A percentile compares a stretch with the other conserved stretches of the same genome.
These are phyloP conservation scores for Schizothorax lantsangensis DNA, from an alignment of 2,797 vertebrate genomes.

Conservation along the genomic window DNA sequence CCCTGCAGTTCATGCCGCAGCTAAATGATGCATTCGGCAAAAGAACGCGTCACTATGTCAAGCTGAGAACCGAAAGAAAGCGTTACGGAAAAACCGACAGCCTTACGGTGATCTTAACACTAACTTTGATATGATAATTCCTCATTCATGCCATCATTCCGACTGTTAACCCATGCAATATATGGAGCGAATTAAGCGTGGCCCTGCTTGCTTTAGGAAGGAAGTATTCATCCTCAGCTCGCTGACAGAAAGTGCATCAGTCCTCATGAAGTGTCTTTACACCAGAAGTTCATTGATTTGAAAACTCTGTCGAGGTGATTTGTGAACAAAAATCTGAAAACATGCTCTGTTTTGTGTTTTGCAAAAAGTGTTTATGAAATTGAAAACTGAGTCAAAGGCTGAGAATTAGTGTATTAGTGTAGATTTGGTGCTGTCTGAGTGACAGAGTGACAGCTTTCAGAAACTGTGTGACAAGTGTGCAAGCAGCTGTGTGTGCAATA, in stretches of 20 bases:
- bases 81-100: slow-evolving; percentile 34
- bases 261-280: neutral
- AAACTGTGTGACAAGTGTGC: too few relatives aligned
- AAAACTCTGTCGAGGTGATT: too few relatives aligned
- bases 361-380: too few relatives aligned
- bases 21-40: slow-evolving; percentile 75
- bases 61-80: slow-evolving; percentile 41
- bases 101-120: slow-evolving; percentile 8
- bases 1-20: slow-evolving; percentile 75
- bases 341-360: too few relatives aligned
- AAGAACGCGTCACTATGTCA: slow-evolving; percentile 71
- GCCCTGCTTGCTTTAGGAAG: neutral
- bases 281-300: neutral
- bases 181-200: slow-evolving; percentile 1
- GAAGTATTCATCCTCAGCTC: neutral
- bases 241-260: neutral
- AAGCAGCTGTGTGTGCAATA: too few relatives aligned
- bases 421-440: too few relatives aligned
- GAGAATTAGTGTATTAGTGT: too few relatives aligned
- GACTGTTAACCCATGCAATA: slow-evolving; percentile 16
- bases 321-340: too few relatives aligned
- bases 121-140: slow-evolving; percentile 55
- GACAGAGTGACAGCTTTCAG: too few relatives aligned
- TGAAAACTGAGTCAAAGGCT: too few relatives aligned
- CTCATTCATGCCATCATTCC: slow-evolving; percentile 31